Conservation (phyloP, 2,113 vertebrate genomes). For the Caloenas nicobarica region DNA sequence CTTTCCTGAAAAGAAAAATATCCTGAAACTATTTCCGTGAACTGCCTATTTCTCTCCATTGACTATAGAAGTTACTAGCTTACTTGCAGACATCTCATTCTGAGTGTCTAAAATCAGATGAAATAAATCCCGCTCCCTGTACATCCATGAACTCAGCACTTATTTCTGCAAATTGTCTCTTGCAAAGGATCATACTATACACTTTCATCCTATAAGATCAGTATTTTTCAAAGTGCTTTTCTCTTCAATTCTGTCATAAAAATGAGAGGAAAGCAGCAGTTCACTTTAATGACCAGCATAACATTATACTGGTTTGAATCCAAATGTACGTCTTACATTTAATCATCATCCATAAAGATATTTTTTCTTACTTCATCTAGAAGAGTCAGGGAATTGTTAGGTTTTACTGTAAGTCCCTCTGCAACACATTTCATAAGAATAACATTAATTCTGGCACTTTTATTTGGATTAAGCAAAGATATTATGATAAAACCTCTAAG, state of each 20-base stretch:
- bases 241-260: slow-evolving; percentile 26
- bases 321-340: not conserved
- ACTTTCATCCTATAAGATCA: not conserved
- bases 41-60: not conserved
- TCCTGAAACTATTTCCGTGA: not conserved
- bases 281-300: slow-evolving; percentile 37
- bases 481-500: not conserved
- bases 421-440: not conserved
- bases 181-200: not conserved
- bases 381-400: not conserved
- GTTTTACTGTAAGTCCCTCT: not conserved
- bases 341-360: slow-evolving; percentile 4
- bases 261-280: slow-evolving; percentile 24
- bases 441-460: not conserved
- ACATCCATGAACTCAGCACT: not conserved
- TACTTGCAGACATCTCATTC: not conserved
- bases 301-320: not conserved
- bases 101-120: not conserved
- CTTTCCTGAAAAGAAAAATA: not conserved
- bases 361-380: not conserved
- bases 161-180: slow-evolving; percentile 21
- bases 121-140: not conserved
- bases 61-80: not conserved
- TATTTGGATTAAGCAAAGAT: not conserved
- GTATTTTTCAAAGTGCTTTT: slow-evolving; percentile 32